Evolutionary conservation across 2,888 invertebrate genomes (phyloP).

Genomic region (Dryadula phaetusa): DNA sequence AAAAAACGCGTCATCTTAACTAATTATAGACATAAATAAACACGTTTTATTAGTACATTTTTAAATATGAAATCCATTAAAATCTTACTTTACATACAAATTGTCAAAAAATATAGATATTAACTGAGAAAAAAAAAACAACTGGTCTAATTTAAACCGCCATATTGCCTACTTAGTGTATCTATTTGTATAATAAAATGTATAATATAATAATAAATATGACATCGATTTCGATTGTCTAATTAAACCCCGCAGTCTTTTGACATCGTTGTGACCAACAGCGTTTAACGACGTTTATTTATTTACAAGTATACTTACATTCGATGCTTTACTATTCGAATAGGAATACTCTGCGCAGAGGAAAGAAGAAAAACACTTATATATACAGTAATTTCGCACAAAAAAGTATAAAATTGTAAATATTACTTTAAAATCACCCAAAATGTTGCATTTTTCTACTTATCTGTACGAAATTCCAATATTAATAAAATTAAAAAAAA

Average conservation of each 20-base stretch:
- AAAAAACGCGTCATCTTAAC: background rate
- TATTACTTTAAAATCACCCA: too few species aligned
- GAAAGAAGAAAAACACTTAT: background rate
- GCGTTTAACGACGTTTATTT: conserved; percentile 64
- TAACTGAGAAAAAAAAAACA: conserved; percentile 55
- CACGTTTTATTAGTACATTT: conserved; percentile 36
- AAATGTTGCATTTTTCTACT: too few species aligned
- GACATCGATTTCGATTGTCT: conserved; percentile 67
- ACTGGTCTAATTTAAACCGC: too few species aligned
- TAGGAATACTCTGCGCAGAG: conserved; percentile 77
- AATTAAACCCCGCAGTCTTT: conserved; percentile 78
- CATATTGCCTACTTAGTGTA: too few species aligned
- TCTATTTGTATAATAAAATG: conserved; percentile 5
- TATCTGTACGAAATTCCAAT: background rate
- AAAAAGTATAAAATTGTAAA: too few species aligned
- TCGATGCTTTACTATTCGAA: conserved; percentile 70
- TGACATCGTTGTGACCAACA: conserved; percentile 83
- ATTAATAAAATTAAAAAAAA: conserved; percentile 41
- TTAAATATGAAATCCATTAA: conserved; percentile 32
- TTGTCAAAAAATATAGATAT: conserved; percentile 80
- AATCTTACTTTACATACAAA: conserved; percentile 63
- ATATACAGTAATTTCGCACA: background rate
- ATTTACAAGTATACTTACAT: conserved; percentile 71
- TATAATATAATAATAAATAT: conserved; percentile 30
- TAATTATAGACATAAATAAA: conserved; percentile 24